Conservation (phyloP, 1,140 invertebrate genomes). For the Platyscapa corneri region DNA sequence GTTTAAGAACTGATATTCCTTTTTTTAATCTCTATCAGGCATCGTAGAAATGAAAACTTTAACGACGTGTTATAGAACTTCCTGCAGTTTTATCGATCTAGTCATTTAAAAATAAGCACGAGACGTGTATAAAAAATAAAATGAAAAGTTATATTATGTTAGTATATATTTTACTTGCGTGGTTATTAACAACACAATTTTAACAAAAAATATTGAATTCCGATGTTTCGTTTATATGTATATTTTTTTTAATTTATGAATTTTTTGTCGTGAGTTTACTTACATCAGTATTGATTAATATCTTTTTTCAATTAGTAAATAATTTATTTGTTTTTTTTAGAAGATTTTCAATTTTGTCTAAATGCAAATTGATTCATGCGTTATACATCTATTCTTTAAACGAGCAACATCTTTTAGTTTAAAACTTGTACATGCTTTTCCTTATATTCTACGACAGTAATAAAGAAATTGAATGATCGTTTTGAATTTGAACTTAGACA, state of each 20-base stretch:
- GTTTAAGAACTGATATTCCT: slow-evolving; percentile 23
- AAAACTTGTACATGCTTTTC: no score
- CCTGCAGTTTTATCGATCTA: not conserved
- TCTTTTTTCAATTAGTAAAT: no score
- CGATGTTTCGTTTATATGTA: not conserved
- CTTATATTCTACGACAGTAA: no score
- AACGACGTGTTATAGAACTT: slow-evolving; percentile 9
- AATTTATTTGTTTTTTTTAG: no score
- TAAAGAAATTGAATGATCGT: no score
- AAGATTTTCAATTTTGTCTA: no score
- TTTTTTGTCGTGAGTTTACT: no score
- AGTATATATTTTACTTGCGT: not conserved
- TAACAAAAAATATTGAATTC: not conserved
- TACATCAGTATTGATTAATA: no score
- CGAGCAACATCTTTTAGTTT: no score
- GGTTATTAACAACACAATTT: not conserved
- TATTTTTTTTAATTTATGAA: not conserved
- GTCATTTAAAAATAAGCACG: not conserved
- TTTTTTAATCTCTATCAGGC: slow-evolving; percentile 15
- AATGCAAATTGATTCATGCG: no score
- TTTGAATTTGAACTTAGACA: no score
- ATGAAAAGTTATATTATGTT: not conserved
- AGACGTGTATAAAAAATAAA: not conserved
- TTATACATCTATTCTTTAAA: no score
- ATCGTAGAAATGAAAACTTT: slow-evolving; percentile 32